Base-by-base conservation (phyloP, 2,888 invertebrate species). In the Gonocerus acuteangulatus region DNA sequence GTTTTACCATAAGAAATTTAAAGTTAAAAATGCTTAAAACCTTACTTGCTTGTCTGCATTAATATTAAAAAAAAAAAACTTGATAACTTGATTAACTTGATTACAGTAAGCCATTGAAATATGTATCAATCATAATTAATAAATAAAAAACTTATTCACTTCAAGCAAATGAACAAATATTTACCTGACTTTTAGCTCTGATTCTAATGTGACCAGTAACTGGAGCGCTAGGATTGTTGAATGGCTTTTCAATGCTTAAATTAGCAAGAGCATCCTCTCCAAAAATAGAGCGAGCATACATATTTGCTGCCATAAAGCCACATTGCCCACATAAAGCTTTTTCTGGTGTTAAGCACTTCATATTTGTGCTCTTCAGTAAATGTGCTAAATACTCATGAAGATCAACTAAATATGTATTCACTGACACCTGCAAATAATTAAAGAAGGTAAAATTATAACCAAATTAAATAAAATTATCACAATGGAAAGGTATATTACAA, bases 261-360 rank as follows among this genome's bases (percentile, higher is more conserved):
- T 99, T 99, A 65, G 97, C 97, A 69, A 99, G 79, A 2, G 97
- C 99, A 76, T 99, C 96, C 76, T 99, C 99, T 11, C 99, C 99
- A 76, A 94, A 94, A 72, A 96, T 95, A 4, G 94, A 94, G 71
- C 94, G 88, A 47, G 97, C 97, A 78, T 99, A 99, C 82, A 99
- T 85, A 74, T 99, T 99, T 47, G 99, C 99, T 4, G 97, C 97
- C 92, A 99, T 93, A 77, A 99, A 99, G 4, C 97, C 97, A 76
- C 99, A 99, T 70, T 97, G 95, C 0, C 97, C 97, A 0, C 90
- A 88, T 60, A 97, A 77, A 2, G 69, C 70, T 66, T 69, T 68
- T 60, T 69, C 68, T 0, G 97, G 96, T 1, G 99, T 99, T 62
- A 99, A 81, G 73, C 97, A 96, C 73, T 94, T 94, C 97, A 99